Conservation (phyloP, 2,113 vertebrate genomes). For the Polypterus senegalus region DNA sequence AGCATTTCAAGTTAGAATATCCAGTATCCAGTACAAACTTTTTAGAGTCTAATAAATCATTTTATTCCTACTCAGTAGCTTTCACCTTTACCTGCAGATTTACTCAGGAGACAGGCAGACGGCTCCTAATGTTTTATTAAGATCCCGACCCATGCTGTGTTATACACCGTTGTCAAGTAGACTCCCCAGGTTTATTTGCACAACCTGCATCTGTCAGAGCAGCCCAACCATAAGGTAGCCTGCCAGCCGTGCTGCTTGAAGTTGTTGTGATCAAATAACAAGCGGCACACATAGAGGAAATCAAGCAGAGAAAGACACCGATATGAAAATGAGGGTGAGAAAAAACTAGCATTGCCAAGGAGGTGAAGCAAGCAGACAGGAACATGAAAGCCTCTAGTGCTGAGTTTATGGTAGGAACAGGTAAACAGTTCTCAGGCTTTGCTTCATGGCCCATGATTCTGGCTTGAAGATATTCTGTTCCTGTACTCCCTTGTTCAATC, state of each 20-base stretch:
- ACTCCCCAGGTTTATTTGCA: constrained; percentile 3
- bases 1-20: too few species aligned
- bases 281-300: constrained; percentile 16
- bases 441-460: too few species aligned
- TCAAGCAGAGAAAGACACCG: constrained; percentile 1
- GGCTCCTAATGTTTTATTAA: constrained; percentile 14
- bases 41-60: background rate
- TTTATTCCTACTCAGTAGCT: background rate
- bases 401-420: too few species aligned
- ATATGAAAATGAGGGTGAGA: too few species aligned
- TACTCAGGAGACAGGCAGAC: constrained; percentile 6
- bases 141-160: constrained; percentile 9
- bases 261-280: constrained; percentile 29
- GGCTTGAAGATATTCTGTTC: too few species aligned
- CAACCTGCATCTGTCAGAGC: constrained; percentile 23
- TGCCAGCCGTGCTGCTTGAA: constrained; percentile 23
- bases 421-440: too few species aligned
- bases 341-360: too few species aligned
- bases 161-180: constrained; percentile 2
- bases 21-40: background rate
- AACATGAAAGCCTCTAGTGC: too few species aligned
- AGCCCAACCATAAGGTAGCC: constrained; percentile 20
- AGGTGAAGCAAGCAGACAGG: too few species aligned
- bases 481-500: too few species aligned
- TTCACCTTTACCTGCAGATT: background rate